Evolutionary conservation across 2,797 vertebrate species (phyloP).

Genomic region (Graptemys geographica): DNA sequence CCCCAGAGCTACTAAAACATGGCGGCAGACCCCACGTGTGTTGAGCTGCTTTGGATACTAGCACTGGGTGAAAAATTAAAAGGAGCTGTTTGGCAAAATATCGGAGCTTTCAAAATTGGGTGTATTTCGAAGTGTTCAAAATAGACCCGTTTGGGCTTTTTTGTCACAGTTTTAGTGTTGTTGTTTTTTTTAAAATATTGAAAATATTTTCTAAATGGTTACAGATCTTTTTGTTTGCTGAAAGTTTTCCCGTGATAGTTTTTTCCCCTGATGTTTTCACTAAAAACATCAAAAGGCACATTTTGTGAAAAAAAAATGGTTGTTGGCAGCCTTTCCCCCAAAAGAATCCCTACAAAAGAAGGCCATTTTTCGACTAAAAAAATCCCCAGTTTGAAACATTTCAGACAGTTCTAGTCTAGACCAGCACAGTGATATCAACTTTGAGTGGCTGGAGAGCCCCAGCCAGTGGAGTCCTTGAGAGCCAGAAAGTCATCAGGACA

Average conservation of each 20-base stretch:
- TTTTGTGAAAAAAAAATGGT: background rate
- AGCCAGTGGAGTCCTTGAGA: background rate
- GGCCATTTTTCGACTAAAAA: background rate
- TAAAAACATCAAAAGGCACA: background rate
- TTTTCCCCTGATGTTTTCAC: background rate
- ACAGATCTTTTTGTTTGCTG: background rate
- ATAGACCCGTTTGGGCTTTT: background rate
- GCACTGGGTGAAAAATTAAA: background rate
- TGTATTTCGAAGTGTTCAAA: background rate
- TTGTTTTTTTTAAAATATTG: background rate
- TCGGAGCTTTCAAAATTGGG: background rate
- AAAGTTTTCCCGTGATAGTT: background rate
- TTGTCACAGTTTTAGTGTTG: background rate
- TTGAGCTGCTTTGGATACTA: background rate
- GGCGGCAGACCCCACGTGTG: background rate
- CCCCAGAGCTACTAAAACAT: background rate
- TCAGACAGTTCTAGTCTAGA: background rate
- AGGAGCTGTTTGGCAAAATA: too few species aligned
- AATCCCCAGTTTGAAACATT: background rate
- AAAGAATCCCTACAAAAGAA: background rate
- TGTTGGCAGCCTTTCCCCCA: background rate
- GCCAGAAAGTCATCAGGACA: background rate
- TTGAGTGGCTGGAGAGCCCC: background rate
- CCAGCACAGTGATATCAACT: background rate
- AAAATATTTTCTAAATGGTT: background rate